phyloP scores from a whole-genome alignment of 35 echinoderm and acorn worm genomes.

The Apostichopus japonicus region DNA sequence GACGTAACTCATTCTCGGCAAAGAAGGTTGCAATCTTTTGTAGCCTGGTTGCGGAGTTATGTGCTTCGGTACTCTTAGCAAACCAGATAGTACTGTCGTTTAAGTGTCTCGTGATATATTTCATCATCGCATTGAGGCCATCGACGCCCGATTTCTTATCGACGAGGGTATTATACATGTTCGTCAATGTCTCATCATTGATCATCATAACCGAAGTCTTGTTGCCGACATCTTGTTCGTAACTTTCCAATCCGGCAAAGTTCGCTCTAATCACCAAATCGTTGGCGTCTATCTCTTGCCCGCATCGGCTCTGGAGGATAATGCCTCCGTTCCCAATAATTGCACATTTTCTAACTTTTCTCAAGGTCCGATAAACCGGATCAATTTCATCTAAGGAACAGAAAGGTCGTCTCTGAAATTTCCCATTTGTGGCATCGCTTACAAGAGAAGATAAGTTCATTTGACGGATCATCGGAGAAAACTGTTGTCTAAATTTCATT shows the following conservation, averaged over 20 bases:
- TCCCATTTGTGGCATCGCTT: neutral
- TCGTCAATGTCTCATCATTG: conserved; percentile 24
- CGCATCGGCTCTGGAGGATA: conserved; percentile 61
- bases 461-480: neutral
- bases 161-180: conserved; percentile 16
- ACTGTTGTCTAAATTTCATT: conserved; percentile 21
- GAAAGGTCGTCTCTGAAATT: neutral
- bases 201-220: conserved; percentile 60
- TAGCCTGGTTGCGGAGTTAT: neutral
- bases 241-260: conserved; percentile 37
- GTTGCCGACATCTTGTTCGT: conserved; percentile 41
- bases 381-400: neutral
- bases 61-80: conserved; percentile 25
- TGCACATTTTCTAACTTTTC: conserved; percentile 41
- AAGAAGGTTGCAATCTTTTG: conserved; percentile 2
- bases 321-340: conserved; percentile 68
- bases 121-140: neutral
- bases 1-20: neutral
- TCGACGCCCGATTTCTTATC: neutral
- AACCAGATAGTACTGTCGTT: conserved; percentile 37
- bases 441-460: neutral
- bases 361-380: neutral
- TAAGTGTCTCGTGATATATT: neutral
- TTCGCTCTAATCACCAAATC: conserved; percentile 66
- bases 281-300: conserved; percentile 61